Evolutionary conservation across 2,797 vertebrate species (phyloP), one percentile per base, ranked within the genome.

Genomic region (Oceanodroma leucorhoa): DNA sequence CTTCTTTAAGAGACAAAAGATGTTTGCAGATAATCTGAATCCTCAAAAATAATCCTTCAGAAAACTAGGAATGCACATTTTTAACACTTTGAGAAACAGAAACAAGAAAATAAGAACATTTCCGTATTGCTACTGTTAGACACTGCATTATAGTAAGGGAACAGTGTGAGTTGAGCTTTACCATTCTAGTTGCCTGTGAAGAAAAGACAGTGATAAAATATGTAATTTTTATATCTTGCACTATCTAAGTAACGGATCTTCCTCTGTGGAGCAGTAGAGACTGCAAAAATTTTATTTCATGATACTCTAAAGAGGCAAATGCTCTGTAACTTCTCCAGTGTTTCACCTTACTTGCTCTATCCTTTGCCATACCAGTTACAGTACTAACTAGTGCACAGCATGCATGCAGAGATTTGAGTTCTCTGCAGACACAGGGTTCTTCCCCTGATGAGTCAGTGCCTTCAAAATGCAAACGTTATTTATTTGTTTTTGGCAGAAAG

Each of bases 401-500:
- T 4, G 2, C 34, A 79, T 40, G 55, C 32, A 70, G 67, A 79
- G 54, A 27, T 83, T 45, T 55, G 90, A 58, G 46, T 82, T 91
- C 57, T 70, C 51, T 87, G 55, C 55, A 50, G 83, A 22, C 48
- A 70, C 1, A 1, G 66, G 43, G 55, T 87, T 92, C 73, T 87
- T 85, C 71, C 60, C 70, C 75, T 94, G 80, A 76, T 93, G 94
- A 96, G 85, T 95, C 88, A 90, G 86, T 6, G 8, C 48, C 91
- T 94, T 94, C 93, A 80, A 94, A 94, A 88, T 41, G 86, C 60
- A 80, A 84, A 82, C 2, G 17, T 69, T 87, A 90, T 92, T 89
- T 89, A 78, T 89, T 94, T 90, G 55, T 5, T 90, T 95, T 83
- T 92, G 91, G 80, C 95, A 93, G 80, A 94, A 95, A 84, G 81